Evolutionary conservation across 2,113 vertebrate species (phyloP), one percentile per base, ranked within the genome.

Genomic region (Microcebus jonahi): DNA sequence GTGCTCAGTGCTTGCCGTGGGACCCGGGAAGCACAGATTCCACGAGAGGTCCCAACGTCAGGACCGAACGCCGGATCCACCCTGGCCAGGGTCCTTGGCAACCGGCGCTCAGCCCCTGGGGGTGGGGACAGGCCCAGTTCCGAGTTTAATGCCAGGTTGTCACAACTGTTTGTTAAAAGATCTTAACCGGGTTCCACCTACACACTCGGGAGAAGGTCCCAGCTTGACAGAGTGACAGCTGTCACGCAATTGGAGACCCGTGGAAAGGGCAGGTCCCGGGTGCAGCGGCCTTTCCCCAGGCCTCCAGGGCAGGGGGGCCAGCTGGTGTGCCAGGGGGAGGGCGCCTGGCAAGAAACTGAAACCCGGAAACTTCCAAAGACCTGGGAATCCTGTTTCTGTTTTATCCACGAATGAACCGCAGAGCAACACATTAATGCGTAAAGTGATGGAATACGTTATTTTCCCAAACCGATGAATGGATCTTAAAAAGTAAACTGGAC

Each of bases 41-140:
- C 4, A 3, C 0, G 3, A 3, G 1, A 3, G n/a, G 14, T 2
- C 3, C 5, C 2, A 0, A 20, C 1, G 5, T 21, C n/a, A 8
- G 53, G 50, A 39, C 34, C 21, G 12, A 4, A 10, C 3, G 3
- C 3, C 0, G 9, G 1, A 2, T 1, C 14, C 6, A 25, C 42
- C 17, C 48, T 6, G 63, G 9, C 23, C 1, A 11, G 13, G 34
- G 36, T 10, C 8, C 0, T 1, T 0, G n/a, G 15, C 14, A 6
- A 1, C 5, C 0, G 0, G 53, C 1, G 1, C 70, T 29, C 42
- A 27, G 84, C 18, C 5, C 55, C 79, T 5, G 1, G 13, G 27
- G 55, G 27, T 0, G 4, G 34, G 53, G 31, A 13, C 17, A 3
- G 0, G 9, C 1, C 45, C 18, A 10, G 13, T 34, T 67, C 65